Evolutionary conservation across 1,140 invertebrate species (phyloP).

Genomic region (Medauroidea extradentata): DNA sequence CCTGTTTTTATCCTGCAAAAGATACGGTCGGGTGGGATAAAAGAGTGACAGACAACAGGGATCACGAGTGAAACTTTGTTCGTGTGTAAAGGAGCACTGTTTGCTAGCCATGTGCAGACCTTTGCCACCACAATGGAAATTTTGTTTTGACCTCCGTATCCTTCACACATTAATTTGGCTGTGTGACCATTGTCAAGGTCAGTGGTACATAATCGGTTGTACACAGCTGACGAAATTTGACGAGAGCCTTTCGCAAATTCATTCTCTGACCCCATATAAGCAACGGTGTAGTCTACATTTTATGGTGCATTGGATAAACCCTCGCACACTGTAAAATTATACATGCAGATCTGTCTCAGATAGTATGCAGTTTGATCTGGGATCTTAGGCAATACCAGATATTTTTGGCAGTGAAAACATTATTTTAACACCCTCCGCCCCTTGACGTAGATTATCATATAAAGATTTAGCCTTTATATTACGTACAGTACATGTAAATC

Average conservation of each 20-base stretch:
- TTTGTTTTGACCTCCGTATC: slow-evolving; percentile 28
- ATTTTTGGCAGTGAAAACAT: slow-evolving; percentile 14
- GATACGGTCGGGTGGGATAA: slow-evolving; percentile 25
- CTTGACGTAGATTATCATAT: slow-evolving; percentile 10
- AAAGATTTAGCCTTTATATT: slow-evolving; percentile 7
- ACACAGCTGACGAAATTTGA: slow-evolving; percentile 16
- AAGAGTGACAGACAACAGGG: slow-evolving; percentile 28
- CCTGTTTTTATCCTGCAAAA: slow-evolving; percentile 24
- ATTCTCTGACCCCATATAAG: slow-evolving; percentile 14
- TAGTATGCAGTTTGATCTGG: slow-evolving; percentile 20
- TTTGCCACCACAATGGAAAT: slow-evolving; percentile 21
- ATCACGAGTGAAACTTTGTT: slow-evolving; percentile 24
- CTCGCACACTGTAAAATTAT: slow-evolving; percentile 18
- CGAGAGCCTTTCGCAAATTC: slow-evolving; percentile 9
- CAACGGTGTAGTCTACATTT: slow-evolving; percentile 9
- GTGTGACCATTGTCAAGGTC: slow-evolving; percentile 10
- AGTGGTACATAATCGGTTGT: slow-evolving; percentile 11
- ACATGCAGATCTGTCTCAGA: slow-evolving; percentile 15
- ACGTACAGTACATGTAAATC: too few species aligned
- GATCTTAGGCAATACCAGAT: slow-evolving; percentile 18
- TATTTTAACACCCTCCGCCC: slow-evolving; percentile 10
- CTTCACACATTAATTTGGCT: slow-evolving; percentile 23
- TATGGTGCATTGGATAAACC: background rate
- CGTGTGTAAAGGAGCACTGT: slow-evolving; percentile 18
- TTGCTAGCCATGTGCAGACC: too few species aligned